phyloP scores from a whole-genome alignment of 2,113 vertebrate species.

The Hydropotes inermis region DNA sequence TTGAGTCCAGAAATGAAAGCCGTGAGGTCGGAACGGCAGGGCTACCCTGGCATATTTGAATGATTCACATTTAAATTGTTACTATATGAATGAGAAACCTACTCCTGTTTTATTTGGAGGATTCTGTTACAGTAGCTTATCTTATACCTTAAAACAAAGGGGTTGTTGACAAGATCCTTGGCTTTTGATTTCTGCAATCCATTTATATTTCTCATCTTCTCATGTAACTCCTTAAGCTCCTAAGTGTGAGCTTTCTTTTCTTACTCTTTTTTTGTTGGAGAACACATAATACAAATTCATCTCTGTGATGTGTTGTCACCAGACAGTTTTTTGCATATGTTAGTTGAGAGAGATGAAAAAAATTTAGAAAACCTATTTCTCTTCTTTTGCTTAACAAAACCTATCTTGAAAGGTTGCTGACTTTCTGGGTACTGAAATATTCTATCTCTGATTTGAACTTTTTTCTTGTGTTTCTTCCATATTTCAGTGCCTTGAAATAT shows the following conservation, averaged over 20 bases:
- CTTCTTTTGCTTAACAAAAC: neutral
- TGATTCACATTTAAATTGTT: neutral
- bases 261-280: neutral
- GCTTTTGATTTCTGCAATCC: neutral
- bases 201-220: neutral
- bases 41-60: neutral
- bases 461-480: neutral
- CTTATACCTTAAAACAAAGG: neutral
- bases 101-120: neutral
- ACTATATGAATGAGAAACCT: neutral
- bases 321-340: neutral
- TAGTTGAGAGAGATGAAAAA: neutral
- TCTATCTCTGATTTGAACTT: neutral
- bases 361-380: neutral
- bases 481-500: neutral
- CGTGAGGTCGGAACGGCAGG: neutral
- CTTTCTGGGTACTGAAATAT: neutral
- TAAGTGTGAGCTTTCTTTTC: neutral
- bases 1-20: neutral
- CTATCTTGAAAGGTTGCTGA: neutral
- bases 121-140: neutral
- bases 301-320: neutral
- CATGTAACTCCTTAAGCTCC: neutral
- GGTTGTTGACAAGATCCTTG: neutral
- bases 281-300: neutral